Base-by-base conservation (phyloP, 2,888 invertebrate genomes). In the Eristalis tenax region DNA sequence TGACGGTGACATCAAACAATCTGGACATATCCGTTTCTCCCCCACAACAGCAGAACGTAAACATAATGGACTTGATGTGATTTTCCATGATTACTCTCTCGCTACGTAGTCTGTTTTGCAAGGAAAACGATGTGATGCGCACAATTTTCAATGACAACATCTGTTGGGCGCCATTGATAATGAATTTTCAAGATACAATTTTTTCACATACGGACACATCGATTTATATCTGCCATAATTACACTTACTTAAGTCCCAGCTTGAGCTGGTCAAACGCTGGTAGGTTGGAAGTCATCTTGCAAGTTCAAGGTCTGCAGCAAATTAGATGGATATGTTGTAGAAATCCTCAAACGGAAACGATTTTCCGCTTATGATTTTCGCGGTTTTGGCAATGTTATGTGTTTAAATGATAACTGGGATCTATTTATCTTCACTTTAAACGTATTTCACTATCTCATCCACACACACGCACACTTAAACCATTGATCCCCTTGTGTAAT, bases 251-350 rank as follows among this genome's bases (percentile, higher is more conserved):
- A 61, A 92, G 89, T 82, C 92, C 92, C 88, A 92, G 90, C 90
- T 92, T 92, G 56, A 92, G 90, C 90, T 92, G 92, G 88, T 92
- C 92, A 89, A 92, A 89, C 75, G 92, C 91, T 85, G 92, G 91
- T 89, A 92, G 90, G 66, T 83, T 88, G 65, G 92, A 91, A 88
- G 92, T 90, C 92, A 92, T 92, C 81, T 90, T 91, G 50, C 50
- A 50, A 50, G 50, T 50, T 50, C 50, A 50, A 50, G 50, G 50
- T 18, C 50, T 50, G 50, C 50, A 0, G 18, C 50, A 5, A 18
- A 50, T 18, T 18, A 18, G 8, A 50, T 8, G 50, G 50, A 50
- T 50, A 18, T n/a, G 18, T 50, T 18, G 8, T 50, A 18, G 50
- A 50, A 26, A 13, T 32, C n/a, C 59, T 15, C 4, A 11, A 59